These are phyloP conservation scores for Lonchura striata DNA, from an alignment of 2,113 vertebrate genomes.

Conservation along the genomic window DNA sequence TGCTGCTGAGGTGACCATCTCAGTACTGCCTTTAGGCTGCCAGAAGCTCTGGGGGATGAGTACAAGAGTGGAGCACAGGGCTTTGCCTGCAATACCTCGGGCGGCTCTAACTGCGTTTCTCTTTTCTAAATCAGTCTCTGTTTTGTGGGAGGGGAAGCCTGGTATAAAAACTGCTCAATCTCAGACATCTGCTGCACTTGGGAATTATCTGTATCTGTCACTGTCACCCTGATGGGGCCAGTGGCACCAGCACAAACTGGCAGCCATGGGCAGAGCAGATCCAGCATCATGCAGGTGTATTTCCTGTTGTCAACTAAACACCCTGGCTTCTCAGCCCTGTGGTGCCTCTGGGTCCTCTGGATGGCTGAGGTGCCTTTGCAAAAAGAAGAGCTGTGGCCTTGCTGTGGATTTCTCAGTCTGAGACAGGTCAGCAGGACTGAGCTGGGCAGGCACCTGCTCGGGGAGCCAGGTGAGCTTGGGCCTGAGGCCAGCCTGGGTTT, in stretches of 20 bases:
- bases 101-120: neutral
- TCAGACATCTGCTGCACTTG: neutral
- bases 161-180: neutral
- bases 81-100: neutral
- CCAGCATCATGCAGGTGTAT: neutral
- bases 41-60: neutral
- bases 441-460: no score
- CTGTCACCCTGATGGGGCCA: neutral
- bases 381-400: neutral
- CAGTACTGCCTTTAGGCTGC: neutral
- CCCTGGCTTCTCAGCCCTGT: neutral
- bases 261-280: neutral
- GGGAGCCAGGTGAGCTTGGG: no score
- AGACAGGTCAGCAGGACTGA: no score
- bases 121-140: neutral
- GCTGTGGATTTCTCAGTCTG: neutral
- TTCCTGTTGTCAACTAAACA: neutral
- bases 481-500: no score
- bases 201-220: neutral
- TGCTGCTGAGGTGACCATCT: neutral
- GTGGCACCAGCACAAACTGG: neutral
- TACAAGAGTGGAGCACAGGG: fast-evolving
- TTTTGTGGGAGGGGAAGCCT: neutral
- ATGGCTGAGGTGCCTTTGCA: no score
- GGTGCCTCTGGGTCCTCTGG: neutral